Conservation (phyloP, 2,797 vertebrate genomes). For the Nannoperca obscura region DNA sequence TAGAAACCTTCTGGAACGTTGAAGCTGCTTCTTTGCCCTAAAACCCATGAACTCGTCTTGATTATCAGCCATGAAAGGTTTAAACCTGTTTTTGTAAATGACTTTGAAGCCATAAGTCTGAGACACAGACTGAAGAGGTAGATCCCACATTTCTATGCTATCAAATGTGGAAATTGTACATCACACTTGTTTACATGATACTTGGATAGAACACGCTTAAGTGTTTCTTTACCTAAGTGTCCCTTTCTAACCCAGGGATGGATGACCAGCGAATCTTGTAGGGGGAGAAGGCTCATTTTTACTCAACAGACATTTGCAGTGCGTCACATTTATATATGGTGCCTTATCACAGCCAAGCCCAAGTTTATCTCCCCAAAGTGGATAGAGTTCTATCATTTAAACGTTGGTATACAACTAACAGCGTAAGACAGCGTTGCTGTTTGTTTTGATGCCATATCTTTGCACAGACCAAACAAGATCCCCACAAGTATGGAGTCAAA, state of each 20-base stretch:
- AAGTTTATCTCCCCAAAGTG: constrained; percentile 25
- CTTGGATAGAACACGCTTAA: constrained; percentile 34
- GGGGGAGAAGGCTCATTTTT: constrained; percentile 19
- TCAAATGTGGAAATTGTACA: constrained; percentile 29
- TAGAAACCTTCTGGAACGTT: neutral
- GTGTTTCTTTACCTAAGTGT: constrained; percentile 59
- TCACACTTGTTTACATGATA: constrained; percentile 67
- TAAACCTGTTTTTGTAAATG: constrained; percentile 31
- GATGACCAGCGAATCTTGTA: constrained; percentile 34
- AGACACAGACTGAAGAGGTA: constrained; percentile 34
- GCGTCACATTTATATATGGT: constrained; percentile 52
- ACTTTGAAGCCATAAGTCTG: constrained; percentile 75
- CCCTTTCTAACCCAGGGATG: constrained; percentile 67
- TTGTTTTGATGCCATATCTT: constrained; percentile 52
- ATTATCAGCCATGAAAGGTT: constrained; percentile 40
- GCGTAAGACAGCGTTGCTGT: constrained; percentile 2
- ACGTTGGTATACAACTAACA: neutral
- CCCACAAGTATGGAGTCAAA: constrained; percentile 14
- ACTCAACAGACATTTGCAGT: constrained; percentile 27
- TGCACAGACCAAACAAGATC: constrained; percentile 59
- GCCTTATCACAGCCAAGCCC: constrained; percentile 77
- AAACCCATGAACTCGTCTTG: neutral
- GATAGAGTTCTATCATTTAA: constrained; percentile 15
- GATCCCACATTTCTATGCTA: constrained; percentile 48
- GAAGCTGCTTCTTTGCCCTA: neutral